Base-by-base conservation (phyloP, 2,888 invertebrate species). In the Nowickia ferox region DNA sequence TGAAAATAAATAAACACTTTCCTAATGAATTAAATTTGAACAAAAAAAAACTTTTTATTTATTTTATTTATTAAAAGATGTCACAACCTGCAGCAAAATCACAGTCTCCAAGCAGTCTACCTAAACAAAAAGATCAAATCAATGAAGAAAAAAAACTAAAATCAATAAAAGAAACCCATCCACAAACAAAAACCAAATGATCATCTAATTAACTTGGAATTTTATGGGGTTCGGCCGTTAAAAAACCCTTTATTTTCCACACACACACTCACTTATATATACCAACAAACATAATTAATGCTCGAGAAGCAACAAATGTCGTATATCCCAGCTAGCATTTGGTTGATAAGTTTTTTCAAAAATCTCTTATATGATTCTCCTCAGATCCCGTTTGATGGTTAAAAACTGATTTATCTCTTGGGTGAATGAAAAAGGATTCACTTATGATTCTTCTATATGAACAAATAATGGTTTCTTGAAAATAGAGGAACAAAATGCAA, bases 41-140 rank as follows among this genome's bases (percentile, higher is more conserved):
- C 61, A 53, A 48, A 19, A 63, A 42, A 46, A 30, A 38, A 38
- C 17, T 17, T 30, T 71, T 48, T 80, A 63, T 71, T 69, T 61
- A 55, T 61, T 78, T 77, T 69, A 79, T 75, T 75, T 57, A 19
- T 15, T 6, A 42, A 74, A 69, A 38, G 19, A 63, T 63, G 68
- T 78, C 46, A 55, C 68, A 72, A 38, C 66, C 55, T 69, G 42
- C 42, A 77, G 46, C 13, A 77, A 68, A 55, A n/a, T 4, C 44
- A 30, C 46, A 65, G 87, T 84, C 87, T 84, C 87, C 87, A 83
- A 53, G 46, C 51, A 57, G 87, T 87, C 87, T 87, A 30, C 84
- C 72, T 57, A 53, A 74, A 78, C 44, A 69, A 46, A 48, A n/a
- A 66, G 74, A n/a, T 13, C n/a, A 71, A 63, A 79, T 17, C 9